Evolutionary conservation across 1,140 invertebrate genomes (phyloP).

Genomic region (Triops longicaudatus): DNA sequence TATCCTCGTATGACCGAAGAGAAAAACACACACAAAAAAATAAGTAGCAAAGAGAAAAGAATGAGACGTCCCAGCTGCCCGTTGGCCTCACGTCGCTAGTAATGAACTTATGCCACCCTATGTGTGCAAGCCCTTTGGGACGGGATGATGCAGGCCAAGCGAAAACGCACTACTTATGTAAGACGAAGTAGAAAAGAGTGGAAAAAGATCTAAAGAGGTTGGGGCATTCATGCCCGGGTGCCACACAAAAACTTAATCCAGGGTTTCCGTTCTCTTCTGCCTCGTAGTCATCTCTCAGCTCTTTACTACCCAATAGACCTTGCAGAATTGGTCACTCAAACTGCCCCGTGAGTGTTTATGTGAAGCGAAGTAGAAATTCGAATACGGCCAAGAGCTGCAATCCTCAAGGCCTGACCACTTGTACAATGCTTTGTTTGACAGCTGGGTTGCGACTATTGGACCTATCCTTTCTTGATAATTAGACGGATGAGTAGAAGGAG

Average conservation of each 20-base stretch:
- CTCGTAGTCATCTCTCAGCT: background rate
- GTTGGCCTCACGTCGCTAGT: constrained; percentile 2
- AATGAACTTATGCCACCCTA: constrained; percentile 13
- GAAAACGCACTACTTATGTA: constrained; percentile 8
- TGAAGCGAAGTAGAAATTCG: background rate
- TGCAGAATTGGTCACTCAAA: background rate
- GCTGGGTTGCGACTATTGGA: background rate
- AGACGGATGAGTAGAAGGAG: background rate
- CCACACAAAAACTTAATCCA: constrained; percentile 8
- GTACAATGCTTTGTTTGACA: background rate
- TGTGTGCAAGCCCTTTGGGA: background rate
- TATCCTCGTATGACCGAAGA: constrained; percentile 6
- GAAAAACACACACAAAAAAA: background rate
- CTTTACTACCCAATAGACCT: background rate
- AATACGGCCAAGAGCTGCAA: background rate
- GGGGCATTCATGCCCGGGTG: background rate
- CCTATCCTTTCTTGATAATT: background rate
- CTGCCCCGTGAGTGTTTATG: background rate
- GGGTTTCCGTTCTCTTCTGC: background rate
- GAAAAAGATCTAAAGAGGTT: background rate
- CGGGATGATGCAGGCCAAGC: constrained; percentile 9
- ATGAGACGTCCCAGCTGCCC: constrained; percentile 8
- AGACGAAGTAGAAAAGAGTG: background rate
- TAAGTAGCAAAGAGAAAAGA: background rate
- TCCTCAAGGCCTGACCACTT: background rate